Conservation (phyloP, 92 coral and sea anemone genomes). For the Epizoanthus scotinus region DNA sequence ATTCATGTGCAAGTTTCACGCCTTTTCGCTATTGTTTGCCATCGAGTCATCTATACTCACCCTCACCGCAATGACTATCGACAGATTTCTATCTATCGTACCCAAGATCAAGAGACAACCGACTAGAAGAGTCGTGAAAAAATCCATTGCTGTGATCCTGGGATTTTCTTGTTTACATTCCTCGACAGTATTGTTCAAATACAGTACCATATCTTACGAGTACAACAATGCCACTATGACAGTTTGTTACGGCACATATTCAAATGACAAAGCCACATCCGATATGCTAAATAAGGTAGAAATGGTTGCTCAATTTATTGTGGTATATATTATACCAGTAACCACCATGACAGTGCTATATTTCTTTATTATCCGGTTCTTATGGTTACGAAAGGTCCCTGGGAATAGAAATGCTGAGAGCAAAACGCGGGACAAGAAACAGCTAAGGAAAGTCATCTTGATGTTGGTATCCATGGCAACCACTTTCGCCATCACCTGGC, state of each 20-base stretch:
- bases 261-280: not conserved
- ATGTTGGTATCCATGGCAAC: conserved; percentile 20
- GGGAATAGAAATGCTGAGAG: conserved; percentile 1
- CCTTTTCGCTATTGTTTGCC: not conserved
- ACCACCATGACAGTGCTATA: not conserved
- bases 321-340: not conserved
- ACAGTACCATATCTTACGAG: too few relatives aligned
- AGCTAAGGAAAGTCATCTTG: not conserved
- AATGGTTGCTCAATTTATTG: not conserved
- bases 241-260: too few relatives aligned
- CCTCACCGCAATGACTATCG: conserved; percentile 14
- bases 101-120: not conserved
- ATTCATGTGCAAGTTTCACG: not conserved
- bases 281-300: not conserved
- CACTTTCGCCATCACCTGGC: conserved; percentile 12
- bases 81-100: conserved; percentile 3
- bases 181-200: too few relatives aligned
- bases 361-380: not conserved
- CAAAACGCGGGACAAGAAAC: not conserved
- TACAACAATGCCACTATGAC: too few relatives aligned
- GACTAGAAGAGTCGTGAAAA: not conserved
- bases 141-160: not conserved
- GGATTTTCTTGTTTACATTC: too few relatives aligned
- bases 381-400: conserved; percentile 14
- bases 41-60: not conserved